Conservation (phyloP, 2,888 invertebrate genomes). For the Helobdella robusta region DNA sequence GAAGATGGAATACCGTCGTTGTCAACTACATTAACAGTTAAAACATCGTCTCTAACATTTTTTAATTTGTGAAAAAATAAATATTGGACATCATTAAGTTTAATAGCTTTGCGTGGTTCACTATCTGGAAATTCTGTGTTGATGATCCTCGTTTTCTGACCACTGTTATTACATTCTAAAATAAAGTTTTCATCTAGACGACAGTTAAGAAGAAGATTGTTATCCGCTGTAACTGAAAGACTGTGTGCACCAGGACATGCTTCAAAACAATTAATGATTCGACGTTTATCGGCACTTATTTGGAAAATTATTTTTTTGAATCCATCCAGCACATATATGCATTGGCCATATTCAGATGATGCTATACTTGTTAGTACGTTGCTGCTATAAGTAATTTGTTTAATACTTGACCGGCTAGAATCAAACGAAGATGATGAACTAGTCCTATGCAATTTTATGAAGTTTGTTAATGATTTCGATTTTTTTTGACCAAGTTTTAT, state of each 20-base stretch:
- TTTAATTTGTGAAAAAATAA: constrained; percentile 2
- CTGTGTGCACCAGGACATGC: no score
- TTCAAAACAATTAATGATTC: no score
- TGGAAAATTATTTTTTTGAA: background rate
- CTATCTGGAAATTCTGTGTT: no score
- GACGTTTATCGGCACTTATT: no score
- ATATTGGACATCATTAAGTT: background rate
- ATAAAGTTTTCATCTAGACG: no score
- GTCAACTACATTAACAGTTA: no score
- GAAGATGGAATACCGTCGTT: constrained; percentile 7
- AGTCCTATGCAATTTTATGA: background rate
- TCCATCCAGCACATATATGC: constrained; percentile 9
- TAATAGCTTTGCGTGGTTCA: background rate
- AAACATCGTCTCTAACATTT: background rate
- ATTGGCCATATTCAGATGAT: background rate
- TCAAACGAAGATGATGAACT: no score
- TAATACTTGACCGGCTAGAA: background rate
- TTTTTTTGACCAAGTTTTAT: background rate
- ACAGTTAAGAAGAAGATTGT: no score
- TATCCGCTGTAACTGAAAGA: no score
- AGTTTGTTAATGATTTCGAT: background rate
- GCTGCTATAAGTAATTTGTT: background rate
- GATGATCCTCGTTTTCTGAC: no score
- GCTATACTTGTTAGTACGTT: background rate
- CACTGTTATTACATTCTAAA: no score